These are phyloP conservation scores for Papilio elwesi DNA, from an alignment of 2,888 invertebrate genomes.

Conservation along the genomic window DNA sequence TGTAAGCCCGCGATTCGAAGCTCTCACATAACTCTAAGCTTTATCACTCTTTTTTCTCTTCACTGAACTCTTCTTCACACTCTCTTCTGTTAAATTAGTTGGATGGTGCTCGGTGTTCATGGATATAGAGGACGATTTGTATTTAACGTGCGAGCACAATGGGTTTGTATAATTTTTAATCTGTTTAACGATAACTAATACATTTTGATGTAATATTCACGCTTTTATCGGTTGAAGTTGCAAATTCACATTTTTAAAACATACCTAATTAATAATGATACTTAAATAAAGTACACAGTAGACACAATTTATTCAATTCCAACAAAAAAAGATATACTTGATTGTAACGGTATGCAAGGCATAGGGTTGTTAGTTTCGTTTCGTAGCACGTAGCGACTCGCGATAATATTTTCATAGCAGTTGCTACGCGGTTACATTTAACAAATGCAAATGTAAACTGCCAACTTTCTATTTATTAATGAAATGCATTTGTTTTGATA, in stretches of 20 bases:
- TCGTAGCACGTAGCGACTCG: background rate
- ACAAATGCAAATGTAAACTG: no score
- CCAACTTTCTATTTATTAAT: no score
- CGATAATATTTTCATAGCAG: background rate
- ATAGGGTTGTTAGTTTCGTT: background rate
- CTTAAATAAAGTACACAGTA: background rate
- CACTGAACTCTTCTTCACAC: background rate
- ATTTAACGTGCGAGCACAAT: slow-evolving; percentile 70
- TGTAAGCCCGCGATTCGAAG: slow-evolving; percentile 30
- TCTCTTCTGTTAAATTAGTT: slow-evolving; percentile 49
- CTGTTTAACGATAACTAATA: background rate
- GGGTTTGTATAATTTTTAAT: slow-evolving; percentile 69
- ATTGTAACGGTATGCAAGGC: background rate
- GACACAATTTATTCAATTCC: background rate
- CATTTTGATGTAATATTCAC: background rate
- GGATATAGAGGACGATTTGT: slow-evolving; percentile 75
- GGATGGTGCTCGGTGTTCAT: slow-evolving; percentile 68
- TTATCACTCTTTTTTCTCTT: slow-evolving; percentile 1
- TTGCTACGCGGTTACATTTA: background rate
- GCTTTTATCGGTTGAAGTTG: background rate
- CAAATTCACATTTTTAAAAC: background rate
- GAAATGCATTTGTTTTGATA: no score
- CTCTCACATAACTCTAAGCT: slow-evolving; percentile 1
- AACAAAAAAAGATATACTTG: background rate
- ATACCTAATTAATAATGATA: background rate